Conservation (phyloP, 2,113 vertebrate genomes). For the Oreochromis niloticus region DNA sequence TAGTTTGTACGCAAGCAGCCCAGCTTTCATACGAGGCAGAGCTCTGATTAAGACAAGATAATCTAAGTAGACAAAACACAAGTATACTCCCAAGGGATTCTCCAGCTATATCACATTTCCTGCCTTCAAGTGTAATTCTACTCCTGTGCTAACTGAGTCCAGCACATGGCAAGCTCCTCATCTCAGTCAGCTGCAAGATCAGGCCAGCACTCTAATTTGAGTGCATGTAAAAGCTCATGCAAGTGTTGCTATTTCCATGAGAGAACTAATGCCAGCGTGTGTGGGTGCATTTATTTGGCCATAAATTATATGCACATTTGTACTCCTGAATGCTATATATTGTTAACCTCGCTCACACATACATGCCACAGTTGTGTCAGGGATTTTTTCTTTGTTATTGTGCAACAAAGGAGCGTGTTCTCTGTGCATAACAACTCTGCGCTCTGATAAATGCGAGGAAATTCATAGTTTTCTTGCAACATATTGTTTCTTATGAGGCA, state of each 20-base stretch:
- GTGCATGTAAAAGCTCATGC: constrained; percentile 41
- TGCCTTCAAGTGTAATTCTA: constrained; percentile 67
- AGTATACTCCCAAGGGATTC: constrained; percentile 25
- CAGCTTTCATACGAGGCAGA: neutral
- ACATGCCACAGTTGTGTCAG: constrained; percentile 21
- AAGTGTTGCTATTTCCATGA: constrained; percentile 23
- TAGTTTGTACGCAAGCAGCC: neutral
- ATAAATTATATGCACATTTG: constrained; percentile 26
- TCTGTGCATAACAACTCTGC: neutral
- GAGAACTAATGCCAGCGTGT: neutral
- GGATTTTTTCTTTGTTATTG: constrained; percentile 5
- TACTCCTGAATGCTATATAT: constrained; percentile 24
- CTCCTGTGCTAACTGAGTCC: constrained; percentile 56
- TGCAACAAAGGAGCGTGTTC: neutral
- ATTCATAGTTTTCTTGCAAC: constrained; percentile 7
- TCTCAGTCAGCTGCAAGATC: constrained; percentile 27
- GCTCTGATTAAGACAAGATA: constrained; percentile 48
- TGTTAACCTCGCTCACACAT: constrained; percentile 30
- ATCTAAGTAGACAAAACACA: constrained; percentile 56
- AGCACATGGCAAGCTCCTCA: constrained; percentile 2
- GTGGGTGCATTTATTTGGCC: neutral
- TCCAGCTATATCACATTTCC: constrained; percentile 56
- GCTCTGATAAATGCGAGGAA: neutral
- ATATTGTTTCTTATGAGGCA: neutral
- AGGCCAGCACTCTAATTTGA: constrained; percentile 38